phyloP scores from a whole-genome alignment of 2,797 vertebrate genomes.

The Arnoldichthys spilopterus region DNA sequence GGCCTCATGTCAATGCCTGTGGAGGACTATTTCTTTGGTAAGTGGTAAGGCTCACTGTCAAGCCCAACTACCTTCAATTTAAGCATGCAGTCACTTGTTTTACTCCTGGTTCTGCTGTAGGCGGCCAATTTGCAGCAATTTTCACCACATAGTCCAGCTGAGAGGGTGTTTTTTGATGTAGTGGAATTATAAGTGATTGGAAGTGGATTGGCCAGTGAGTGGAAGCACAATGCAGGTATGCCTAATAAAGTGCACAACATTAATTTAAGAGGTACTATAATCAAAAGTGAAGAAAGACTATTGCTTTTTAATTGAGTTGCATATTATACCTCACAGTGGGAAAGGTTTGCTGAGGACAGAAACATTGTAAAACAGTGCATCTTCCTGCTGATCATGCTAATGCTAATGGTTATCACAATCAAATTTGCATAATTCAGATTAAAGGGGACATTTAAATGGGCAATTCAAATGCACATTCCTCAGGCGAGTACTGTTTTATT shows the following conservation, averaged over 20 bases:
- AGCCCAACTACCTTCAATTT: too few relatives aligned
- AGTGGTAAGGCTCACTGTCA: too few relatives aligned
- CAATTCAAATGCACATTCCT: not conserved
- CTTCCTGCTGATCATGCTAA: not conserved
- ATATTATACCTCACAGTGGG: not conserved
- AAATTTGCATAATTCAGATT: slow-evolving; percentile 10
- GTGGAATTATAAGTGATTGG: too few relatives aligned
- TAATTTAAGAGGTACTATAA: too few relatives aligned
- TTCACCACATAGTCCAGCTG: too few relatives aligned
- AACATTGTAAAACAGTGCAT: not conserved
- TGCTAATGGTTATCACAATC: not conserved
- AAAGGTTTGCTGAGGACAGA: not conserved
- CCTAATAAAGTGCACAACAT: too few relatives aligned
- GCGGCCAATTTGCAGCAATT: too few relatives aligned
- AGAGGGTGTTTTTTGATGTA: too few relatives aligned
- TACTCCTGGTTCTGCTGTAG: too few relatives aligned
- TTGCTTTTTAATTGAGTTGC: not conserved
- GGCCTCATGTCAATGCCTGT: too few relatives aligned
- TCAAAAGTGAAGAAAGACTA: not conserved
- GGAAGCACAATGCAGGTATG: not conserved
- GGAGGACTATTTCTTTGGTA: too few relatives aligned
- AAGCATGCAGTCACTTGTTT: too few relatives aligned
- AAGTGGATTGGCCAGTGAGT: not conserved
- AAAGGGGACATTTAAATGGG: not conserved
- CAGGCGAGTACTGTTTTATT: not conserved